Conservation (phyloP, 2,888 invertebrate species). For the Leptura quadrifasciata region DNA sequence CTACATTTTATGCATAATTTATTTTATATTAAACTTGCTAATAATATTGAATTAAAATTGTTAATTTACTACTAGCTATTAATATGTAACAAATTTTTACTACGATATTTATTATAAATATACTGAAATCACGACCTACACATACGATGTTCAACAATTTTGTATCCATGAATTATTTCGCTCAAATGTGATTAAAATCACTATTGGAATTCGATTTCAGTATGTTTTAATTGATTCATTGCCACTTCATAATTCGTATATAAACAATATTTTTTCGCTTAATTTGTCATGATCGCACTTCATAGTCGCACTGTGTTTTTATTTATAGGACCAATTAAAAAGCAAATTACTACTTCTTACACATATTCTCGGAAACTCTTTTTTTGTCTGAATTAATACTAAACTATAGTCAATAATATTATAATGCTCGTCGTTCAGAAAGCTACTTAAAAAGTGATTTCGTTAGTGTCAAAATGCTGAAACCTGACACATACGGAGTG, state of each 20-base stretch:
- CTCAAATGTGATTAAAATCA: constrained; percentile 11
- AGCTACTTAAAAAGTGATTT: too few species aligned
- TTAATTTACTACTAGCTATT: neutral
- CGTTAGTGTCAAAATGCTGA: too few species aligned
- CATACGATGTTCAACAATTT: neutral
- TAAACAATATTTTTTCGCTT: neutral
- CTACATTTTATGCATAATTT: neutral
- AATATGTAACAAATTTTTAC: neutral
- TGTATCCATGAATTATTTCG: constrained; percentile 14
- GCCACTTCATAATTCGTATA: neutral
- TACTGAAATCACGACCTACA: constrained; percentile 6
- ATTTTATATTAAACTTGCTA: neutral
- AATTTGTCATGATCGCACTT: neutral
- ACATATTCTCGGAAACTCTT: neutral
- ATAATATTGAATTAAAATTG: neutral
- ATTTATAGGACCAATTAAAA: neutral
- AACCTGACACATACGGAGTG: too few species aligned
- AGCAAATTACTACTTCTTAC: neutral
- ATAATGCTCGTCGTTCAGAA: too few species aligned
- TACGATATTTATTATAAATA: constrained; percentile 15
- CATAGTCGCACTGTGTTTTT: neutral
- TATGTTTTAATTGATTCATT: constrained; percentile 6
- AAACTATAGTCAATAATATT: too few species aligned
- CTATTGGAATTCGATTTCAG: neutral
- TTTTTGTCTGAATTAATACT: too few species aligned